Evolutionary conservation across 2,113 vertebrate genomes (phyloP).

Genomic region (Calypte anna): DNA sequence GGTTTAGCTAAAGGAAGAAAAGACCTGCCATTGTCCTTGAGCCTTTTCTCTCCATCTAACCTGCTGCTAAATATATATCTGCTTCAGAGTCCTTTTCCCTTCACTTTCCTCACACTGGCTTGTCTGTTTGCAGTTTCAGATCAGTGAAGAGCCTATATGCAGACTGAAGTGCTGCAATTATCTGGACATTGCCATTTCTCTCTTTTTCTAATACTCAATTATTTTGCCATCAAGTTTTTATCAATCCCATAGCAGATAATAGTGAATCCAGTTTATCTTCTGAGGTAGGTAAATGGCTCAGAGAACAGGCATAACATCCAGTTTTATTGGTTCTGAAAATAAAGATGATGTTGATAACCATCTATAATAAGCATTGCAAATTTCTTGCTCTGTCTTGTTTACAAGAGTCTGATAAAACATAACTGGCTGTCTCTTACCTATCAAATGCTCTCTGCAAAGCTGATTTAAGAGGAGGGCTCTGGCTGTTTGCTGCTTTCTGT

Average conservation of each 20-base stretch:
- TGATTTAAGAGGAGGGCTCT: neutral
- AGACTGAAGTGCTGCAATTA: constrained; percentile 50
- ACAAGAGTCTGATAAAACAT: constrained; percentile 25
- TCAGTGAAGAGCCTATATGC: constrained; percentile 24
- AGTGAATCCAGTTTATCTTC: constrained; percentile 25
- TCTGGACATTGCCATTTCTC: neutral
- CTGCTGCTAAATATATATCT: constrained; percentile 63
- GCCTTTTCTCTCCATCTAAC: constrained; percentile 51
- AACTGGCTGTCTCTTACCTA: neutral
- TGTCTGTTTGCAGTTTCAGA: constrained; percentile 58
- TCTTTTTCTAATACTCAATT: constrained; percentile 6
- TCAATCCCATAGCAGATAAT: constrained; percentile 10
- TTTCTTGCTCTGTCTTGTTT: constrained; percentile 35
- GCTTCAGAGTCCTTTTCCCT: constrained; percentile 42
- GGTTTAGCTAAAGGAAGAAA: constrained; percentile 53
- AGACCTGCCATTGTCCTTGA: constrained; percentile 64
- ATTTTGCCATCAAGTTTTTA: constrained; percentile 24
- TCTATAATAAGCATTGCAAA: neutral
- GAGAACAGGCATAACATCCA: neutral
- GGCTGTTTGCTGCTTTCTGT: neutral
- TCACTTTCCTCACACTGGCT: neutral
- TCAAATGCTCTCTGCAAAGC: neutral
- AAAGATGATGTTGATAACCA: neutral
- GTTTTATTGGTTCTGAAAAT: constrained; percentile 14
- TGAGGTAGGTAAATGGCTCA: constrained; percentile 27